These are phyloP conservation scores for Uropetala carovei DNA, from an alignment of 2,888 invertebrate genomes.

Conservation along the genomic window DNA sequence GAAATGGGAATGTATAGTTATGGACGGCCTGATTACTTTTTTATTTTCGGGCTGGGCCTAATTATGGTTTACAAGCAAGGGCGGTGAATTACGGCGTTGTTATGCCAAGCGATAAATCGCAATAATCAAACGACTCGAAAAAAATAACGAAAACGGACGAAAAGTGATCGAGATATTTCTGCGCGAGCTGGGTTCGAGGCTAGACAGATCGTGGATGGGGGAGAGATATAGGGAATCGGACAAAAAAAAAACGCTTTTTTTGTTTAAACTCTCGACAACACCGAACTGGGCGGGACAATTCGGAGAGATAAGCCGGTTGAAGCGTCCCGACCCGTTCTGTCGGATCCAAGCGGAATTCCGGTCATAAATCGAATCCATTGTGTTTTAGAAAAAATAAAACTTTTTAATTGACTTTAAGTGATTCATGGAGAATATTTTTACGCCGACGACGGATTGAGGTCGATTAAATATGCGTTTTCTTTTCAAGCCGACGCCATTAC, in stretches of 20 bases:
- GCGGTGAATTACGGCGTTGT: not conserved
- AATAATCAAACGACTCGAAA: not conserved
- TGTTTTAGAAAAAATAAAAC: not conserved
- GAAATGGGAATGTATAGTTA: no score
- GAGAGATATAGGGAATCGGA: not conserved
- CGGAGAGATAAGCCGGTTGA: not conserved
- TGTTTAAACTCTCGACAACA: not conserved
- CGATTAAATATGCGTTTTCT: not conserved
- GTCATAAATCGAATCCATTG: conserved; percentile 6
- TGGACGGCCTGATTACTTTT: no score
- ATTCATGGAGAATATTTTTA: not conserved
- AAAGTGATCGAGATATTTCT: not conserved
- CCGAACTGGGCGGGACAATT: not conserved
- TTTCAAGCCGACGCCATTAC: not conserved
- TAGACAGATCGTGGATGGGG: not conserved
- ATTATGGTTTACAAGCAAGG: not conserved
- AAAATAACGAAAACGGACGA: not conserved
- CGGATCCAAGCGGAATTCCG: not conserved
- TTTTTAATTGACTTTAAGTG: not conserved
- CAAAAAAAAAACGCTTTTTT: not conserved
- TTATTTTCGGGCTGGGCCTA: not conserved
- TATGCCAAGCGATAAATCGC: not conserved
- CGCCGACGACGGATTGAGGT: not conserved
- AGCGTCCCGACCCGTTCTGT: not conserved
- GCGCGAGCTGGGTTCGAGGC: not conserved